Conservation (phyloP, 1,140 invertebrate species). For the Adelges cooleyi region DNA sequence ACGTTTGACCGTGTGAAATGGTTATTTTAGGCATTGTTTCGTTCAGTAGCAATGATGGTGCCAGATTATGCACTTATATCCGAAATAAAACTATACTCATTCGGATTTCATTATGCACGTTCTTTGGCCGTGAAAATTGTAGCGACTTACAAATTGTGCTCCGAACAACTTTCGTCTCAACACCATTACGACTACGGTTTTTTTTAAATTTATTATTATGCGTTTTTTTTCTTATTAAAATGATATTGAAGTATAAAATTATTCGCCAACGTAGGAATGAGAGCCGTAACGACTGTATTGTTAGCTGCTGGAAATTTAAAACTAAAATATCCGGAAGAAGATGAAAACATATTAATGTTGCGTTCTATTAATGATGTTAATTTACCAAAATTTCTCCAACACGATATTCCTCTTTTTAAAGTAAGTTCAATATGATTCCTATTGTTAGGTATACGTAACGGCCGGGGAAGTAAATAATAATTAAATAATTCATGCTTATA, state of each 20-base stretch:
- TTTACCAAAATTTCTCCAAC: slow-evolving; percentile 78
- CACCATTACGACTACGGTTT: slow-evolving; percentile 92
- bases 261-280: slow-evolving; percentile 47
- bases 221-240: background rate
- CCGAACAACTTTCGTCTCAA: slow-evolving; percentile 88
- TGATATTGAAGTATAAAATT: background rate
- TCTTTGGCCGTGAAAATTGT: slow-evolving; percentile 88
- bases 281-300: slow-evolving; percentile 79
- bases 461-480: background rate
- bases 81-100: slow-evolving; percentile 86
- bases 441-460: background rate
- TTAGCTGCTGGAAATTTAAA: slow-evolving; percentile 82
- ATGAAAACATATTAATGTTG: slow-evolving; percentile 68
- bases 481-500: too few relatives aligned
- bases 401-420: slow-evolving; percentile 76
- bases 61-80: slow-evolving; percentile 91
- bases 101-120: slow-evolving; percentile 81
- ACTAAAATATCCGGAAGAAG: slow-evolving; percentile 72
- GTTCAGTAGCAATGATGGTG: slow-evolving; percentile 96
- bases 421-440: slow-evolving; percentile 38
- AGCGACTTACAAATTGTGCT: slow-evolving; percentile 82
- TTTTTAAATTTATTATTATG: background rate
- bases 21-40: slow-evolving; percentile 65
- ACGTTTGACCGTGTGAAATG: too few relatives aligned
- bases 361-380: slow-evolving; percentile 90